These are phyloP conservation scores for Augochlora pura DNA, from an alignment of 1,140 invertebrate genomes.

Conservation along the genomic window DNA sequence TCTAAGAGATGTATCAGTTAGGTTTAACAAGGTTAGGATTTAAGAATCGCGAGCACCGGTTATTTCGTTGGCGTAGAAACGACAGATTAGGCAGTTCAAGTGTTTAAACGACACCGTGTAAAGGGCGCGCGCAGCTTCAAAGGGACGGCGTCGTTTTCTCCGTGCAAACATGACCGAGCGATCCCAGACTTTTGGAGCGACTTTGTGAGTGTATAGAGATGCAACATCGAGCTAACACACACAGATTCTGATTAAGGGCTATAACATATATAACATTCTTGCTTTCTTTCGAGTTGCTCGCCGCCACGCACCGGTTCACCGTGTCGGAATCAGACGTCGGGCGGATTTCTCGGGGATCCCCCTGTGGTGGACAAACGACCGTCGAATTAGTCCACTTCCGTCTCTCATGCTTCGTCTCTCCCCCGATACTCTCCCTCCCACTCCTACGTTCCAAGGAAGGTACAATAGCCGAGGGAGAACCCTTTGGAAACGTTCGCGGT, in stretches of 20 bases:
- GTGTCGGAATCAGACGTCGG: constrained; percentile 66
- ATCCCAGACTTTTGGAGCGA: not conserved
- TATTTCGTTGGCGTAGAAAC: no score
- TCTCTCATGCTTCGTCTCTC: constrained; percentile 5
- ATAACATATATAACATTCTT: constrained; percentile 60
- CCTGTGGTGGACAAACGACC: constrained; percentile 53
- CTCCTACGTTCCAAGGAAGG: not conserved
- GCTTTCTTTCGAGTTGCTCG: constrained; percentile 54
- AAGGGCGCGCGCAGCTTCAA: no score
- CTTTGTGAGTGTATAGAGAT: constrained; percentile 23
- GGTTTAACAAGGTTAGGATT: no score
- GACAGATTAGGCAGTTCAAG: no score
- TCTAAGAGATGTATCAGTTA: no score
- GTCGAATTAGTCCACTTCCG: constrained; percentile 42
- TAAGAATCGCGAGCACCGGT: no score
- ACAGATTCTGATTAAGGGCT: constrained; percentile 63
- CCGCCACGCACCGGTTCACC: constrained; percentile 57
- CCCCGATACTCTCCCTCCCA: not conserved
- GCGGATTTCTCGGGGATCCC: constrained; percentile 58
- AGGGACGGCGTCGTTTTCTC: not conserved
- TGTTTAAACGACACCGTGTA: no score
- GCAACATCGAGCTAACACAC: constrained; percentile 69
- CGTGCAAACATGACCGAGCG: not conserved
- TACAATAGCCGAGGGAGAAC: not conserved
- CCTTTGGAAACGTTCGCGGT: not conserved